Evolutionary conservation across 2,888 invertebrate genomes (phyloP).

Genomic region (Agonopterix arenella): DNA sequence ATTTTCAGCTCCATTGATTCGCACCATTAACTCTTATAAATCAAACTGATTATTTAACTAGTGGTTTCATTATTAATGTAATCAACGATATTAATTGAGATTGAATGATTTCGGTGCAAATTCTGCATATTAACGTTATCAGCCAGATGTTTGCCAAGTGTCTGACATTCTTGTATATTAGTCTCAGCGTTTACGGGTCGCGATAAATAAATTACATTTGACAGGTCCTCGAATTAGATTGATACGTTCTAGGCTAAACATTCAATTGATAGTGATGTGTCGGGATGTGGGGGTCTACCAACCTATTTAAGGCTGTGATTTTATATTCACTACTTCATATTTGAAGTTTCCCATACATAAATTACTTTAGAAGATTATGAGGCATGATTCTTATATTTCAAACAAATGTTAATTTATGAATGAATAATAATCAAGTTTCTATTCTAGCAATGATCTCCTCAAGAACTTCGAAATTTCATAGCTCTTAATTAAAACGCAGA

Average conservation of each 20-base stretch:
- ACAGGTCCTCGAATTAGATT: constrained; percentile 60
- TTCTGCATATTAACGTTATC: not conserved
- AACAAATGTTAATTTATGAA: not conserved
- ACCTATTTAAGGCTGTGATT: constrained; percentile 39
- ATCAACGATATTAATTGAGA: too few species aligned
- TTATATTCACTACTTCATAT: too few species aligned
- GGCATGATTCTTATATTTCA: not conserved
- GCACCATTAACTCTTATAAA: constrained; percentile 4
- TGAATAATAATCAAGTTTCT: not conserved
- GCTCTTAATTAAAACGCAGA: constrained; percentile 70
- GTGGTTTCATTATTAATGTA: too few species aligned
- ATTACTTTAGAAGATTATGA: not conserved
- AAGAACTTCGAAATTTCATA: constrained; percentile 63
- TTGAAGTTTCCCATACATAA: too few species aligned
- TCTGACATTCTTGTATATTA: too few species aligned
- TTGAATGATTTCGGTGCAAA: too few species aligned
- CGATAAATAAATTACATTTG: constrained; percentile 50
- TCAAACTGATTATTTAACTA: not conserved
- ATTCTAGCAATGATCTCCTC: constrained; percentile 40
- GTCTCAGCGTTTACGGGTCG: not conserved
- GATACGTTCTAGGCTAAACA: constrained; percentile 60
- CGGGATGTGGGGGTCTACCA: constrained; percentile 72
- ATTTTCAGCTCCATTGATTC: constrained; percentile 28
- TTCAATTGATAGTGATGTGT: constrained; percentile 60
- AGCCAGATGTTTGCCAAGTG: not conserved